Conservation (phyloP, 2,113 vertebrate species). For the Ophiodon elongatus region DNA sequence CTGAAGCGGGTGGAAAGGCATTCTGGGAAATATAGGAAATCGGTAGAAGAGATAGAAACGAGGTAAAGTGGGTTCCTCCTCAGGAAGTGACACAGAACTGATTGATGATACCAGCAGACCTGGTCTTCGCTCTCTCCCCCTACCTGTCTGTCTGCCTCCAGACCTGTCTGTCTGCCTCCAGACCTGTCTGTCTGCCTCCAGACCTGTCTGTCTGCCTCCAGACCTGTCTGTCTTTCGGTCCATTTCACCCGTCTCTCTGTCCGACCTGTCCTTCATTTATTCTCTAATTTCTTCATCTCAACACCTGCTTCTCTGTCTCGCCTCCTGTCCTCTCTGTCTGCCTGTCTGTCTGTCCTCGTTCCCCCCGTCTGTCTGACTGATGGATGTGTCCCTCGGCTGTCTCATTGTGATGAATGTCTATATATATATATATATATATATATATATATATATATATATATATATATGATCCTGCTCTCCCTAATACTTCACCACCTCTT, state of each 20-base stretch:
- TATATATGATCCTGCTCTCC: conserved; percentile 27
- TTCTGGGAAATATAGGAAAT: not conserved
- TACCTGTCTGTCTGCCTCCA: not conserved
- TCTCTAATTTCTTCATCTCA: too few species aligned
- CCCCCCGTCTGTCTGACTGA: conserved; percentile 25
- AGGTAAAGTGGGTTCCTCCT: too few species aligned
- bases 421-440: too few species aligned
- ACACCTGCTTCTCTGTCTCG: too few species aligned
- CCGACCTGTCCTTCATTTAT: too few species aligned
- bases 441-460: too few species aligned
- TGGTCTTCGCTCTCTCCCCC: not conserved
- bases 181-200: not conserved
- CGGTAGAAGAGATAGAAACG: not conserved
- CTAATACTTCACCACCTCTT: conserved; percentile 65
- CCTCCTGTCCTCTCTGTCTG: not conserved
- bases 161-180: not conserved
- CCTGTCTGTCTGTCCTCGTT: not conserved
- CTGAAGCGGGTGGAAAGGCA: not conserved
- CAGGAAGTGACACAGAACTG: not conserved
- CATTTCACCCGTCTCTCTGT: too few species aligned
- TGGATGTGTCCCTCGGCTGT: conserved; percentile 64
- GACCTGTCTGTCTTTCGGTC: too few species aligned
- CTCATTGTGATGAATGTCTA: conserved; percentile 66
- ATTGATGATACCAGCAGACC: not conserved
- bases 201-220: too few species aligned